Evolutionary conservation across 2,113 vertebrate genomes (phyloP), one percentile per base, ranked within the genome.

Genomic region (Tachycineta bicolor): DNA sequence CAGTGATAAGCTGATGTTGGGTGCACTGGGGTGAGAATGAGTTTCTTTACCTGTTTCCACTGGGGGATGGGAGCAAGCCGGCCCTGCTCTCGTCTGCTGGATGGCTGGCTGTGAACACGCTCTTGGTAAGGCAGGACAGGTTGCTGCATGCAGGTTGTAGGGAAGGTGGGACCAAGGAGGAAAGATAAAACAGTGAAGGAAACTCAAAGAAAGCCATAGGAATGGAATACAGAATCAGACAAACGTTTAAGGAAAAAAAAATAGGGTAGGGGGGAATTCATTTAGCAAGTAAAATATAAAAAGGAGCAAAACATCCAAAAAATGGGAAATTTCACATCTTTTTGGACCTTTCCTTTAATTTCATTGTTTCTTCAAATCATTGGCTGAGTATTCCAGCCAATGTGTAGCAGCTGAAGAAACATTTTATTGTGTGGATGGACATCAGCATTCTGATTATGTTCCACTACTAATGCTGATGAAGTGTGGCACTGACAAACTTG

Each of bases 21-120:
- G 69, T 76, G 69, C 15, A 80, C n/a, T 53, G 60, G 46, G 93
- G 60, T 64, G 69, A 96, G 78, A 88, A 81, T 37, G 19, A 89
- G 37, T 91, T 94, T 92, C 83, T 97, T 99, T 99, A 99, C 99
- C 99, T 99, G 99, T 98, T 99, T 99, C 99, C 99, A 99, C 68
- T 98, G 99, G 39, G 99, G 99, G 43, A 97, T 96, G 83, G 98
- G 98, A 74, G 98, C 98, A 97, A 98, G 97, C 62, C 90, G 97
- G 81, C 98, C 97, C 93, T 98, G 98, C 97, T 99, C 98, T 92
- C 97, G 98, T 91, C 97, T 97, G 96, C 97, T 95, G 95, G 96
- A 95, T n/a, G 98, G 96, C 28, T 97, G 98, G 97, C 97, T 95
- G 96, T 98, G 98, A 97, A 98, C 95, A 96, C 96, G 95, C 49